These are phyloP conservation scores for Geotrupes spiniger DNA, from an alignment of 2,888 invertebrate species.

Conservation along the genomic window DNA sequence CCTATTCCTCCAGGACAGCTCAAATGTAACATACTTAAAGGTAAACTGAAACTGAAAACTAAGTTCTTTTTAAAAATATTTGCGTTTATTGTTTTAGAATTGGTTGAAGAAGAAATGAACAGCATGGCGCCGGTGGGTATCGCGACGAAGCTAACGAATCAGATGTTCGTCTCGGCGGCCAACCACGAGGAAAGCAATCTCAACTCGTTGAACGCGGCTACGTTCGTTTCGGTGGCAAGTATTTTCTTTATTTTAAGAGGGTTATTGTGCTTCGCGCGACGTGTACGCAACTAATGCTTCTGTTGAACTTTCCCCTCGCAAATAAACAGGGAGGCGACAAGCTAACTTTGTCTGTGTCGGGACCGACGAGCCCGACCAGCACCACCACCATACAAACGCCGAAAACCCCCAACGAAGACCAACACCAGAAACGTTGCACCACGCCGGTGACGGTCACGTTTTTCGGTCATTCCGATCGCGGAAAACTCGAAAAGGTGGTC, in stretches of 20 bases:
- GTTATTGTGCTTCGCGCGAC: too few relatives aligned
- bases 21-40: constrained; percentile 93
- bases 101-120: constrained; percentile 61
- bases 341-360: constrained; percentile 64
- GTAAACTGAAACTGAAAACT: constrained; percentile 55
- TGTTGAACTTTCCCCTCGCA: too few relatives aligned
- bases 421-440: constrained; percentile 44
- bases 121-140: constrained; percentile 31
- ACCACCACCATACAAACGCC: constrained; percentile 29
- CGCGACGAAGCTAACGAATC: constrained; percentile 56
- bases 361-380: constrained; percentile 40
- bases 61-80: constrained; percentile 30
- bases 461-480: constrained; percentile 49
- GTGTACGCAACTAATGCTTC: too few relatives aligned
- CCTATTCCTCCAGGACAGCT: constrained; percentile 86
- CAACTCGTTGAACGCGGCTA: constrained; percentile 59
- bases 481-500: constrained; percentile 44
- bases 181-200: constrained; percentile 47
- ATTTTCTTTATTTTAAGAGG: constrained; percentile 24
- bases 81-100: constrained; percentile 51
- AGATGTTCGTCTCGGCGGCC: constrained; percentile 55
- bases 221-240: constrained; percentile 76
- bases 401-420: constrained; percentile 28
- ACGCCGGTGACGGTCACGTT: constrained; percentile 63
- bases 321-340: constrained; percentile 71